phyloP scores from a whole-genome alignment of 2,888 invertebrate species.

The Parnassius orleans region DNA sequence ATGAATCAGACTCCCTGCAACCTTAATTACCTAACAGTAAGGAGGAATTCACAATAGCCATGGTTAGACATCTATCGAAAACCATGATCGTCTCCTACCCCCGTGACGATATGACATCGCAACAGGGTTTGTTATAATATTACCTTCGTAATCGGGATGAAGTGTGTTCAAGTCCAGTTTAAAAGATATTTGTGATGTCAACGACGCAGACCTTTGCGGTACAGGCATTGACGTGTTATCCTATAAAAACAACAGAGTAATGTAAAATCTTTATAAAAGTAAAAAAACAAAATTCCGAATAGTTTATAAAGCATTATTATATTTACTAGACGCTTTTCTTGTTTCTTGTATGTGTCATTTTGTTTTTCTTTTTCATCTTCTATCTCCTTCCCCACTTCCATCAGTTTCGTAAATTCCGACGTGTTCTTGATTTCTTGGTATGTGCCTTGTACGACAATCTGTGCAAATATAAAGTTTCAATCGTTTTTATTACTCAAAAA shows the following conservation, averaged over 20 bases:
- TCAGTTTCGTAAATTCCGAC: conserved; percentile 61
- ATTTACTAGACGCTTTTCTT: too few species aligned
- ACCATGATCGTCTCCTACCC: not conserved
- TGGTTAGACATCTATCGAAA: too few species aligned
- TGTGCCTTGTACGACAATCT: conserved; percentile 80
- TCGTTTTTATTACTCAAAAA: too few species aligned
- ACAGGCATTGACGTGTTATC: too few species aligned
- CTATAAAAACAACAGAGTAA: too few species aligned
- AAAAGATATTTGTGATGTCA: conserved; percentile 65
- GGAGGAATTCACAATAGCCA: too few species aligned
- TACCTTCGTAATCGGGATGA: conserved; percentile 65
- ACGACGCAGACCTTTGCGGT: conserved; percentile 53
- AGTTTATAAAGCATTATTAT: too few species aligned
- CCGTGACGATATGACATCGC: not conserved
- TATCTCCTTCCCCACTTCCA: conserved; percentile 54
- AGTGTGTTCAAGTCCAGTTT: conserved; percentile 53
- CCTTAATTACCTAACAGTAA: too few species aligned
- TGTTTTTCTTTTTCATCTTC: conserved; percentile 64
- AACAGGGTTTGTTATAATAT: too few species aligned
- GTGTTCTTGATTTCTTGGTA: conserved; percentile 81
- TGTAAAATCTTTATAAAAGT: too few species aligned
- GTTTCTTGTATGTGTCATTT: conserved; percentile 32
- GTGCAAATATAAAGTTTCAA: conserved; percentile 3
- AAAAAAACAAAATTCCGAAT: too few species aligned
- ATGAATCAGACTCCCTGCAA: too few species aligned